Base-by-base conservation (phyloP, 1,140 invertebrate genomes). In the Portunus trituberculatus region DNA sequence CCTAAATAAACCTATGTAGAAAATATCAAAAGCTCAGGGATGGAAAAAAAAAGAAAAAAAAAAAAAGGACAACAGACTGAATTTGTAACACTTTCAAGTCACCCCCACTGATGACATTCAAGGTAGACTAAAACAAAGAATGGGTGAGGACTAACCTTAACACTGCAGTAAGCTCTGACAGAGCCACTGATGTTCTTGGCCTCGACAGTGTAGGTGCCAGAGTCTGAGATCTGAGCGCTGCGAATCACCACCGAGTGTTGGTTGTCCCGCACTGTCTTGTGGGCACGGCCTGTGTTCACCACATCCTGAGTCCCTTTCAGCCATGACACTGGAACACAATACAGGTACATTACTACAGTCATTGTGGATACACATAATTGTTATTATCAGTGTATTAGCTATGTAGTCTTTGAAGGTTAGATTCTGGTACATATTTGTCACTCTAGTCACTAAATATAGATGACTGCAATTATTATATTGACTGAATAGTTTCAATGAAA, bases 161-260 rank as follows among this genome's bases (percentile, higher is more conserved):
- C 98, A 82, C 98, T 98, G 95, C 98, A 98, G 97, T 99, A 99
- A 89, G 98, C 98, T 97, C 98, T 97, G 96, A 99, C 98, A 96
- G 98, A 98, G 29, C 99, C 99, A 96, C 98, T 98, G 59, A 98
- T 97, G 97, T 99, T 99, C 96, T 98, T 98, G 8, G 98, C 98
- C 29, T 99, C 97, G 95, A 99, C 98, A 90, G 99, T 99, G 97
- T 99, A 99, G 8, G 98, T 99, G 12, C 99, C 99, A 94, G 98
- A 98, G 97, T 99, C 99, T 86, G 98, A 98, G 10, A 98, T 97
- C 93, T 98, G 98, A 0, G 98, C 98, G 96, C 99, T 98, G 96
- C 98, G 98, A 96, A 99, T 97, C 12, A 98, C 98, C 84, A 99
- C 98, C 96, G 98, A 98, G 46, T 98, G 98, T 94, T 98, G 98